phyloP scores from a whole-genome alignment of 2,888 invertebrate species.

The Ormyrus thymus region DNA sequence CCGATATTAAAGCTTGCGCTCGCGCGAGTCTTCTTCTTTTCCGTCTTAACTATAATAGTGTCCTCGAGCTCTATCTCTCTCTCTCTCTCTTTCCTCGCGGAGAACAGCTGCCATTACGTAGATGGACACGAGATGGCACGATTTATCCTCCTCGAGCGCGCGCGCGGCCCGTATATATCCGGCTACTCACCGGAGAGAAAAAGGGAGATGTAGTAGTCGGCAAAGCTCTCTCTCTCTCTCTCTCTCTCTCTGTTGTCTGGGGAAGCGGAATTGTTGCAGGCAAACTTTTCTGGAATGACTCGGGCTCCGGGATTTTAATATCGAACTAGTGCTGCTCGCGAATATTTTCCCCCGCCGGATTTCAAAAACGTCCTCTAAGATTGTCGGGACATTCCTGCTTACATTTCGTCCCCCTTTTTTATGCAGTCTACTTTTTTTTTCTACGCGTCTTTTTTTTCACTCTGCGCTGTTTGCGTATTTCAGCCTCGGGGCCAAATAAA shows the following conservation, averaged over 20 bases:
- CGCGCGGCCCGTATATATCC: background rate
- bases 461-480: too few relatives aligned
- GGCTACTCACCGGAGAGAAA: too few relatives aligned
- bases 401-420: too few relatives aligned
- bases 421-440: too few relatives aligned
- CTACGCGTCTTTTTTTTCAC: too few relatives aligned
- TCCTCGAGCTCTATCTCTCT: conserved; percentile 28
- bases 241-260: conserved; percentile 2
- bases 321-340: too few relatives aligned
- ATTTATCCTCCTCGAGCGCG: conserved; percentile 21
- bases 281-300: background rate
- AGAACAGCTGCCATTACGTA: conserved; percentile 55
- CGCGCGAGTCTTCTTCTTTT: conserved; percentile 16
- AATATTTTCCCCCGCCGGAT: background rate
- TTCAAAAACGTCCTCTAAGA: too few relatives aligned
- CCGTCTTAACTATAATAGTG: conserved; percentile 51
- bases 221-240: background rate
- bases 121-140: conserved; percentile 52
- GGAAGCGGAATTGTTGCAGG: background rate
- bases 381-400: too few relatives aligned
- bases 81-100: background rate
- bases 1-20: conserved; percentile 50
- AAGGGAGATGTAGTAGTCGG: too few relatives aligned
- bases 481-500: too few relatives aligned
- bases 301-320: too few relatives aligned